A percentile compares a stretch with the other conserved stretches of the same genome.
These are phyloP conservation scores for Oscheius sp. DNA, from an alignment of 1,140 invertebrate species.

Conservation along the genomic window DNA sequence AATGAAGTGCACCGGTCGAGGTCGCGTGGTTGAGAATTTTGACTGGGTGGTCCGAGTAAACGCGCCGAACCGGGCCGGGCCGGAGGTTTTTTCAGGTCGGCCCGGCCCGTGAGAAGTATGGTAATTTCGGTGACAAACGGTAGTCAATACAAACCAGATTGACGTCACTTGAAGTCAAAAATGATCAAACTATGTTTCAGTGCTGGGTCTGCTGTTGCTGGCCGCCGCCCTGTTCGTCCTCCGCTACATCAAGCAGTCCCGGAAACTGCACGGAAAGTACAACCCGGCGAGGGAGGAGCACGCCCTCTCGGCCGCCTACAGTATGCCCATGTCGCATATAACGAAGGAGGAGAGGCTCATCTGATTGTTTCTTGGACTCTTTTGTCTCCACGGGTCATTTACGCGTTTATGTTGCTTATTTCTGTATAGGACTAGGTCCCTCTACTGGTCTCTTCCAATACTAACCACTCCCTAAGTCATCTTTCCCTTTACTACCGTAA, in stretches of 20 bases:
- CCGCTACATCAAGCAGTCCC: conserved; percentile 44
- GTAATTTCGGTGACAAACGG: no score
- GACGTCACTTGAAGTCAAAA: no score
- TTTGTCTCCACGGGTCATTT: conserved; percentile 3
- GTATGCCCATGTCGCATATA: conserved; percentile 48
- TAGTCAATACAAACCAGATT: no score
- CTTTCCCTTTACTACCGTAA: neutral
- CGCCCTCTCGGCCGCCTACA: conserved; percentile 39
- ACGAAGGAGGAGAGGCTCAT: conserved; percentile 50
- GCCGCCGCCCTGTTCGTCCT: conserved; percentile 43
- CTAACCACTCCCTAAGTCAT: conserved; percentile 6
- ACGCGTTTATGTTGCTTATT: neutral
- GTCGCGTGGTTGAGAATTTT: no score
- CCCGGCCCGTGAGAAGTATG: no score
- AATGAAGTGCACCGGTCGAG: no score
- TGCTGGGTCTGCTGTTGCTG: conserved; percentile 40
- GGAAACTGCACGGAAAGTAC: conserved; percentile 52
- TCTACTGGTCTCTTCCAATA: neutral
- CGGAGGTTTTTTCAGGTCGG: no score
- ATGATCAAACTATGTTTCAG: conserved; percentile 38
- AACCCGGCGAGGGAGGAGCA: conserved; percentile 48
- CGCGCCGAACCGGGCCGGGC: no score
- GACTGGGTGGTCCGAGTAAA: no score
- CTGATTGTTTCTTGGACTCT: conserved; percentile 3
- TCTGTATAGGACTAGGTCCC: neutral